Evolutionary conservation across 1,140 invertebrate genomes (phyloP).

Genomic region (Solenopsis fugax): DNA sequence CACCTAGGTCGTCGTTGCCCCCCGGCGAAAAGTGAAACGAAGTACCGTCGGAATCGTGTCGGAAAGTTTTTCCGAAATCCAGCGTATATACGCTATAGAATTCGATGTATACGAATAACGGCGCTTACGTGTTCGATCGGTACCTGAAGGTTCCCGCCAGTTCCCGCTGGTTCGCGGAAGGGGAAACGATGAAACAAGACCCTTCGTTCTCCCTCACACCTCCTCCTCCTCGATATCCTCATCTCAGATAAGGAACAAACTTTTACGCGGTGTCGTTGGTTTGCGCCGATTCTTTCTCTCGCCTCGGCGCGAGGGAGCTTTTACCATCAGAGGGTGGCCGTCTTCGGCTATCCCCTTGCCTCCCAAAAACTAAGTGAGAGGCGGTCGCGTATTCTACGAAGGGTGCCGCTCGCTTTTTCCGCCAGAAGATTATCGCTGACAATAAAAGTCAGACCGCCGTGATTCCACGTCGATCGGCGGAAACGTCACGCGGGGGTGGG

Average conservation of each 20-base stretch:
- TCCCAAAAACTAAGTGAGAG: conserved; percentile 44
- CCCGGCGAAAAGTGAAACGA: conserved; percentile 72
- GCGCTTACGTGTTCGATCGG: conserved; percentile 61
- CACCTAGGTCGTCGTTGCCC: conserved; percentile 22
- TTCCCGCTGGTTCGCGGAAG: conserved; percentile 12
- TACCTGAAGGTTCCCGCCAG: conserved; percentile 29
- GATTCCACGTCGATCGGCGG: conserved; percentile 70
- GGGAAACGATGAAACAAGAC: conserved; percentile 14
- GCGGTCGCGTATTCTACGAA: conserved; percentile 62
- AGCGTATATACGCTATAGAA: conserved; percentile 4
- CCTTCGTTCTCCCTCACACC: not conserved
- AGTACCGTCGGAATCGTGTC: conserved; percentile 65
- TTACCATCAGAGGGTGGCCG: conserved; percentile 54
- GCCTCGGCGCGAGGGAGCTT: conserved; percentile 51
- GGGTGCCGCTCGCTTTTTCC: conserved; percentile 62
- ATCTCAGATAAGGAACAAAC: conserved; percentile 72
- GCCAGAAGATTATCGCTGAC: conserved; percentile 74
- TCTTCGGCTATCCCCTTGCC: conserved; percentile 61
- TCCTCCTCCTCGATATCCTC: conserved; percentile 61
- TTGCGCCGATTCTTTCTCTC: conserved; percentile 62
- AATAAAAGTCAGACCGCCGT: conserved; percentile 77
- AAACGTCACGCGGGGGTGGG: conserved; percentile 29
- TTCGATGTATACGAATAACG: conserved; percentile 12
- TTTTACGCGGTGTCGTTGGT: conserved; percentile 74
- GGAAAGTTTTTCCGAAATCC: conserved; percentile 66